Percentiles rank a stretch among this genome's conserved stretches.
Evolutionary conservation across 2,113 vertebrate species (phyloP).

Genomic region (Eleginops maclovinus): DNA sequence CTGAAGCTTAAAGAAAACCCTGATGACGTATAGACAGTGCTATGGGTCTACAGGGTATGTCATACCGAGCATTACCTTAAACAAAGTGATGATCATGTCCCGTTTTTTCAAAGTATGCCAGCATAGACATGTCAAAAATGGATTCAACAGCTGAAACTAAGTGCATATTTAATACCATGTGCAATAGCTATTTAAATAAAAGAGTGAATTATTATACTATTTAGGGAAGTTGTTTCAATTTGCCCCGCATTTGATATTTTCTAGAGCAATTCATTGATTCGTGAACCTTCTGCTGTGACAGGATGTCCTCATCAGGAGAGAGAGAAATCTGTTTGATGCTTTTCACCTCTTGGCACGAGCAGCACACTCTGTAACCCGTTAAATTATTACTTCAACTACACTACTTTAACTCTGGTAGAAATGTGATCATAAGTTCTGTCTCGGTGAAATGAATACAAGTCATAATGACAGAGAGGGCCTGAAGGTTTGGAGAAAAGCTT

Average conservation of each 20-base stretch:
- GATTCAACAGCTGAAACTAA: not conserved
- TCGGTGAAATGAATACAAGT: conserved; percentile 31
- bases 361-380: conserved; percentile 28
- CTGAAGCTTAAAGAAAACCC: not conserved
- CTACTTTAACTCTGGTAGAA: not conserved
- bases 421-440: conserved; percentile 29
- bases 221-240: not conserved
- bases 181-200: not conserved
- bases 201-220: not conserved
- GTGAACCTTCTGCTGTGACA: conserved; percentile 27
- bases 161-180: not conserved
- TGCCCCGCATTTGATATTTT: conserved; percentile 22
- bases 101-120: not conserved
- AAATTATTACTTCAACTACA: conserved; percentile 22
- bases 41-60: not conserved
- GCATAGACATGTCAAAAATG: not conserved
- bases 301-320: conserved; percentile 27
- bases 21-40: not conserved
- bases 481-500: conserved; percentile 1
- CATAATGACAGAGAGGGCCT: conserved; percentile 30
- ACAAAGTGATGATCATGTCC: not conserved
- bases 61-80: not conserved
- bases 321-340: not conserved
- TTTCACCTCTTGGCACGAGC: conserved; percentile 16
- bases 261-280: not conserved